Base-by-base conservation (phyloP, 2,113 vertebrate species). In the Ptilonorhynchus violaceus region DNA sequence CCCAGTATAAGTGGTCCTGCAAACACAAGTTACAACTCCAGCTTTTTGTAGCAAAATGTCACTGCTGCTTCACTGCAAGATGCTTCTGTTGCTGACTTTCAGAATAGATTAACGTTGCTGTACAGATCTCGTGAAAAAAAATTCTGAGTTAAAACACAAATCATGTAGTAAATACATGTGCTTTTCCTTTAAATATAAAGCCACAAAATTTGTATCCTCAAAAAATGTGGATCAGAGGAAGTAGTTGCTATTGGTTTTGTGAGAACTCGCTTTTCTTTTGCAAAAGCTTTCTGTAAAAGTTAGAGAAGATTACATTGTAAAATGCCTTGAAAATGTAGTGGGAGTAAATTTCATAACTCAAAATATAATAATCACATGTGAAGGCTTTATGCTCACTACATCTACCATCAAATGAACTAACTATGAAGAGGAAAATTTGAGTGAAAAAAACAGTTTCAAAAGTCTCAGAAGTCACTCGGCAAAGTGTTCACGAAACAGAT, bases 151-250 rank as follows among this genome's bases (percentile, higher is more conserved):
- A 17, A 75, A 62, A 27, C 8, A 33, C 52, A 80, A 53, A 9
- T n/a, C 25, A 42, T 3, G 4, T 46, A 11, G 49, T 14, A 66
- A 89, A 87, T 33, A 21, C 3, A 13, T 7, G 10, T 69, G 16
- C 1, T 70, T 67, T 66, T 41, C 31, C 22, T 77, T 92, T 79
- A 58, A 79, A 62, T 35, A 68, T 62, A 49, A 62, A 33, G 1
- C 3, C 15, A 53, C 27, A 46, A 55, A 27, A 67, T 50, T 37
- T 63, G 7, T 55, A 27, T 82, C 85, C 52, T 76, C 20, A 52
- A 46, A 39, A 89, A 58, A 58, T 0, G 0, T 0, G 0, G 6
- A 58, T 46, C 4, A 63, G 22, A 67, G 23, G 33, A 78, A 66
- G 17, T 46, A 77, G 4, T 18, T 20, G 63, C 58, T 31, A 25